These are phyloP conservation scores for Sciurus niger DNA, from an alignment of 2,113 vertebrate species.

Conservation along the genomic window DNA sequence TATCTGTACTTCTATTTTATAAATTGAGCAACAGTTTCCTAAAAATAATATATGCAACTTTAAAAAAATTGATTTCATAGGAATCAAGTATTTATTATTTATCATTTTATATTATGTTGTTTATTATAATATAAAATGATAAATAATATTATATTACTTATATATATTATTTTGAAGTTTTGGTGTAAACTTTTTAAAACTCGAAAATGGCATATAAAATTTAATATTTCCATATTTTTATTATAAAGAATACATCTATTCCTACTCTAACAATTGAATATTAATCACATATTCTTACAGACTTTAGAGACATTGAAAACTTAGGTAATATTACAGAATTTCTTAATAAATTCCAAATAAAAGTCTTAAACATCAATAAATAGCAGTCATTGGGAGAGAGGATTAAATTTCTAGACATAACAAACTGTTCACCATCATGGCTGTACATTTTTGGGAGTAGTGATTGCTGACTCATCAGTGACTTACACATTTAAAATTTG, in stretches of 20 bases:
- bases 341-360: conserved; percentile 19
- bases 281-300: not conserved
- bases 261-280: not conserved
- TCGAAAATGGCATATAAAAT: not conserved
- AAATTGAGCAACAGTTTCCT: not conserved
- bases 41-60: not conserved
- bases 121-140: too few species aligned
- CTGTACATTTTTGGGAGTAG: not conserved
- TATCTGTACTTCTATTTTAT: conserved; percentile 43
- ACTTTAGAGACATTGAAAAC: not conserved
- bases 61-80: not conserved
- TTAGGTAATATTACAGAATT: not conserved
- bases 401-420: conserved; percentile 17
- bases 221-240: not conserved
- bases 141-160: too few species aligned
- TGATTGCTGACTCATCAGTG: conserved; percentile 44
- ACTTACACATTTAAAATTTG: not conserved
- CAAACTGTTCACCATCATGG: not conserved
- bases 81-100: not conserved
- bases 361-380: not conserved
- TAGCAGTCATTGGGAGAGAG: not conserved
- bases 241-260: not conserved
- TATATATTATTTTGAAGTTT: conserved; percentile 3
- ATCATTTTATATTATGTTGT: too few species aligned
- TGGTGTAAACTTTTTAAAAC: conserved; percentile 3